phyloP scores from a whole-genome alignment of 2,797 vertebrate species.

The Monodelphis domestica region DNA sequence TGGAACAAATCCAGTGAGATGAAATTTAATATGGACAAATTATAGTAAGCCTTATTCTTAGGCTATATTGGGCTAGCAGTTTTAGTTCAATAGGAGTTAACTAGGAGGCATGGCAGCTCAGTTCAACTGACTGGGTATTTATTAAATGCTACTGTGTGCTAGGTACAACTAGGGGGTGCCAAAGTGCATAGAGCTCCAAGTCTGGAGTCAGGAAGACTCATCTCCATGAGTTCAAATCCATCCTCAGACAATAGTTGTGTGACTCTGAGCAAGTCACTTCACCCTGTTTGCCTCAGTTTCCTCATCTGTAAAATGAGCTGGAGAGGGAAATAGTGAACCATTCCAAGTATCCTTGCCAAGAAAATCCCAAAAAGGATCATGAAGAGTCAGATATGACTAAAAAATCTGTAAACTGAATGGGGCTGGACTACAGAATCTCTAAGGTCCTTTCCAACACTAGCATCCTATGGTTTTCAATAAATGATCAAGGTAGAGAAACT shows the following conservation, averaged over 20 bases:
- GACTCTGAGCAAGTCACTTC: not conserved
- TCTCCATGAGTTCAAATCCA: not conserved
- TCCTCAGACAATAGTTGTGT: not conserved
- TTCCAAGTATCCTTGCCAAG: no score
- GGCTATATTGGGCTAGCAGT: not conserved
- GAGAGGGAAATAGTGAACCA: no score
- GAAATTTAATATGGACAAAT: not conserved
- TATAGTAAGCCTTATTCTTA: not conserved
- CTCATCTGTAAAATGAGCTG: not conserved
- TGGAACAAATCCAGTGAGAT: not conserved
- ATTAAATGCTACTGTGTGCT: not conserved
- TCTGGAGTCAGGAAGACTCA: not conserved
- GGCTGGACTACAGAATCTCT: not conserved
- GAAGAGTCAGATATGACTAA: no score
- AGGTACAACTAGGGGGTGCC: not conserved
- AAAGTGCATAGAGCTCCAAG: not conserved
- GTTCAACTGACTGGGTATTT: not conserved
- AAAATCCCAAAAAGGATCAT: no score
- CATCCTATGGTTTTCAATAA: not conserved
- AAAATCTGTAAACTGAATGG: no score
- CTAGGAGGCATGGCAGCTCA: not conserved
- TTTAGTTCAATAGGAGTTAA: not conserved
- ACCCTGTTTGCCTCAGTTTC: not conserved
- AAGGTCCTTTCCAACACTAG: not conserved
- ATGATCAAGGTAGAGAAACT: not conserved